A percentile compares a stretch with the other conserved stretches of the same genome.
These are phyloP conservation scores for Xiphorhynchus elegans DNA, from an alignment of 2,113 vertebrate species.

Conservation along the genomic window DNA sequence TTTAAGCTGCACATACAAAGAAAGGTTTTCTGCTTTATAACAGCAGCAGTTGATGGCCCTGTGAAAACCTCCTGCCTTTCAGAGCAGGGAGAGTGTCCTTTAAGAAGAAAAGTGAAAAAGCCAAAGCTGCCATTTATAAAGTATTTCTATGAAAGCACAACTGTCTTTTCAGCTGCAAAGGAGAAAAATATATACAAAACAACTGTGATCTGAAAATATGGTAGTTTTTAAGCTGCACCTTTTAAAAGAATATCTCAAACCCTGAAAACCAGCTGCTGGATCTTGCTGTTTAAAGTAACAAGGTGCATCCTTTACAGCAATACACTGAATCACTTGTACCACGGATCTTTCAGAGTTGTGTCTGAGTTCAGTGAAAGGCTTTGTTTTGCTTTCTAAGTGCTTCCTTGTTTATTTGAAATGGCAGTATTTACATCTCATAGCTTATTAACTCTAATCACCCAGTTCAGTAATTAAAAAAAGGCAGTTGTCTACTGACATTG, in stretches of 20 bases:
- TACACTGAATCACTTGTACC: not conserved
- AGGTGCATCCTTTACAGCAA: not conserved
- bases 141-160: not conserved
- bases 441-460: conserved; percentile 65
- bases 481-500: conserved; percentile 55
- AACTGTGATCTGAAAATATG: conserved; percentile 15
- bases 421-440: conserved; percentile 58
- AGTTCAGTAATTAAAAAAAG: conserved; percentile 65
- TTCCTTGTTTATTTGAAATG: conserved; percentile 65
- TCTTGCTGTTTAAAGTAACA: not conserved
- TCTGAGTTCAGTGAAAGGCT: conserved; percentile 7
- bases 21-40: not conserved
- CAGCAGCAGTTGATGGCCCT: not conserved
- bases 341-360: not conserved
- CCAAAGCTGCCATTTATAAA: not conserved
- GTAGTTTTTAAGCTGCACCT: not conserved
- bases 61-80: not conserved
- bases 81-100: not conserved
- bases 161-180: not conserved
- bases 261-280: not conserved
- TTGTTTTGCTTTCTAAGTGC: conserved; percentile 31
- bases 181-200: conserved; percentile 1
- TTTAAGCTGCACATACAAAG: not conserved
- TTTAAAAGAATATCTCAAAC: not conserved
- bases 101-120: conserved; percentile 1